Percentiles rank a stretch among this genome's conserved stretches.
Conservation (phyloP, 1,140 invertebrate species). For the Limonius californicus region DNA sequence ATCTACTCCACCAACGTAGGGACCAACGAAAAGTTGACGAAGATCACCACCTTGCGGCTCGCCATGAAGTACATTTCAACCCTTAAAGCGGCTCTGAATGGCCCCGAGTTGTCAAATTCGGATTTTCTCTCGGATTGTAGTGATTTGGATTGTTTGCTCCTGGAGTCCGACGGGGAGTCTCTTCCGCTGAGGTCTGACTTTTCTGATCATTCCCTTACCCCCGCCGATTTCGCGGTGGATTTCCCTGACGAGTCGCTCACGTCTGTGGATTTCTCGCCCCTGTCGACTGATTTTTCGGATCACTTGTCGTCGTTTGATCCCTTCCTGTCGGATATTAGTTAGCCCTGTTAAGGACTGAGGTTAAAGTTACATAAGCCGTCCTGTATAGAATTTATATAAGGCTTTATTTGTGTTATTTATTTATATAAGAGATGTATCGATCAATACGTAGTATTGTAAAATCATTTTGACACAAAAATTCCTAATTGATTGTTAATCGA, state of each 20-base stretch:
- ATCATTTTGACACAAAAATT: neutral
- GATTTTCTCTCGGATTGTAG: constrained; percentile 40
- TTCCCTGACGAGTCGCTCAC: constrained; percentile 40
- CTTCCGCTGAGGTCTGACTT: constrained; percentile 41
- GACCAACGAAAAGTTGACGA: constrained; percentile 74
- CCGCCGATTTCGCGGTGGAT: constrained; percentile 40
- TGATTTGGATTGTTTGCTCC: constrained; percentile 42
- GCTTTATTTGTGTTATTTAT: constrained; percentile 9
- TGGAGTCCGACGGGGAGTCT: constrained; percentile 45
- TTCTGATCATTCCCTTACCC: constrained; percentile 42
- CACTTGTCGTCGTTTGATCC: constrained; percentile 39
- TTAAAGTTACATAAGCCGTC: neutral
- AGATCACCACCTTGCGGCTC: constrained; percentile 81
- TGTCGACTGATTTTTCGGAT: constrained; percentile 38
- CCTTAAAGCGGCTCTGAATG: constrained; percentile 48
- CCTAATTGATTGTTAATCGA: neutral
- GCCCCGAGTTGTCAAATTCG: constrained; percentile 23
- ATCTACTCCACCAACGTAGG: constrained; percentile 48
- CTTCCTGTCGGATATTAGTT: constrained; percentile 41
- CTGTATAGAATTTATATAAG: neutral
- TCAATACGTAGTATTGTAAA: constrained; percentile 17
- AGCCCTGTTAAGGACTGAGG: constrained; percentile 15
- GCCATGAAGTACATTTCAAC: constrained; percentile 85
- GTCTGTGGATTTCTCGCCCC: constrained; percentile 35
- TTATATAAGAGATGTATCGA: neutral